A percentile compares a stretch with the other conserved stretches of the same genome.
phyloP scores from a whole-genome alignment of 2,113 vertebrate species.

The Galeopterus variegatus region DNA sequence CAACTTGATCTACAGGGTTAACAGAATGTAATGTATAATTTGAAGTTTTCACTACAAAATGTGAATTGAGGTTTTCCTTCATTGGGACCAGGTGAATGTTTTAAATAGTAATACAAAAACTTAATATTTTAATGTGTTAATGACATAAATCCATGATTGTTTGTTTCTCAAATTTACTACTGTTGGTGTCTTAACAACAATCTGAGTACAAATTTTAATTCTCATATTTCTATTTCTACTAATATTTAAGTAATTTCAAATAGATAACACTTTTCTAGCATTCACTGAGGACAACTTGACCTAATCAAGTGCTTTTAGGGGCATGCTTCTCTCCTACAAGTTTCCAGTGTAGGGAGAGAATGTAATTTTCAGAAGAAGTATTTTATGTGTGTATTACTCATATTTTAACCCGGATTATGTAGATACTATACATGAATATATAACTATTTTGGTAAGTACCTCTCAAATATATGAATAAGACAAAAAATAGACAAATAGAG shows the following conservation, averaged over 20 bases:
- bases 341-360: not conserved
- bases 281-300: not conserved
- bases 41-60: not conserved
- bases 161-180: not conserved
- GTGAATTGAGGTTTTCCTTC: not conserved
- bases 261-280: not conserved
- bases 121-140: not conserved
- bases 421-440: not conserved
- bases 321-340: not conserved
- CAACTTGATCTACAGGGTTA: not conserved
- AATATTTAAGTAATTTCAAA: not conserved
- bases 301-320: not conserved
- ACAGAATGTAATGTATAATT: not conserved
- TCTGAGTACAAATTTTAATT: not conserved
- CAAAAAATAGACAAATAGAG: not conserved
- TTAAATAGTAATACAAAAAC: not conserved
- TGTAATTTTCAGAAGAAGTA: not conserved
- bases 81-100: not conserved
- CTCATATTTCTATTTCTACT: not conserved
- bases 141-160: not conserved
- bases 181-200: not conserved
- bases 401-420: not conserved
- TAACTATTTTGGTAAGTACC: not conserved
- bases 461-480: not conserved
- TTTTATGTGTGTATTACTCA: not conserved